A percentile compares a stretch with the other conserved stretches of the same genome.
Conservation (phyloP, 1,140 invertebrate genomes). For the Oryzaephilus surinamensis region DNA sequence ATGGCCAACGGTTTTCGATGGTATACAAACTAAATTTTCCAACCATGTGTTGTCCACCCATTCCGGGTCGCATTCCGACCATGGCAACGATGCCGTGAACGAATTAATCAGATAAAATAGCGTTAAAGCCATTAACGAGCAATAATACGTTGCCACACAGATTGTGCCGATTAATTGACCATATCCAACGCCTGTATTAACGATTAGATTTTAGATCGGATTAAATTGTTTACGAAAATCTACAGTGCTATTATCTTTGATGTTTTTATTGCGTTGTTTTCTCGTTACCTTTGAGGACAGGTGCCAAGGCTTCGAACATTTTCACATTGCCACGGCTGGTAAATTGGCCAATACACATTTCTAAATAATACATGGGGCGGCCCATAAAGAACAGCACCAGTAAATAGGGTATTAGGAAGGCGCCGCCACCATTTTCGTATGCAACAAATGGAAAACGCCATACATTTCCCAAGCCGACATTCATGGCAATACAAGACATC, state of each 20-base stretch:
- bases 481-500: slow-evolving; percentile 79
- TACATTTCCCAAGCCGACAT: slow-evolving; percentile 81
- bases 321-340: slow-evolving; percentile 60
- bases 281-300: slow-evolving; percentile 52
- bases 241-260: background rate
- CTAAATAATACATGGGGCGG: slow-evolving; percentile 83
- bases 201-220: background rate
- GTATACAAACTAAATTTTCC: slow-evolving; percentile 22
- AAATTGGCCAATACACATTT: slow-evolving; percentile 74
- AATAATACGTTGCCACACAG: slow-evolving; percentile 68
- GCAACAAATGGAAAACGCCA: slow-evolving; percentile 82
- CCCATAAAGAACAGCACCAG: slow-evolving; percentile 74
- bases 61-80: slow-evolving; percentile 49
- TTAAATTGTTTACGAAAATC: background rate
- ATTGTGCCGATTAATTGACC: slow-evolving; percentile 64
- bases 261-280: background rate
- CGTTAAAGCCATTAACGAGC: slow-evolving; percentile 68
- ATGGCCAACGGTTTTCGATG: slow-evolving; percentile 17
- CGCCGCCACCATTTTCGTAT: slow-evolving; percentile 74
- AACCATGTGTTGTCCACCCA: slow-evolving; percentile 39
- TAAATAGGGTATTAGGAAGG: slow-evolving; percentile 77
- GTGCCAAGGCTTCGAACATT: slow-evolving; percentile 44
- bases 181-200: slow-evolving; percentile 59
- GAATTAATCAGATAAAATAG: slow-evolving; percentile 61
- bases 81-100: slow-evolving; percentile 52